Percentiles rank a stretch among this genome's conserved stretches.
phyloP scores from a whole-genome alignment of 1,140 invertebrate species.

The Papilio glaucus region DNA sequence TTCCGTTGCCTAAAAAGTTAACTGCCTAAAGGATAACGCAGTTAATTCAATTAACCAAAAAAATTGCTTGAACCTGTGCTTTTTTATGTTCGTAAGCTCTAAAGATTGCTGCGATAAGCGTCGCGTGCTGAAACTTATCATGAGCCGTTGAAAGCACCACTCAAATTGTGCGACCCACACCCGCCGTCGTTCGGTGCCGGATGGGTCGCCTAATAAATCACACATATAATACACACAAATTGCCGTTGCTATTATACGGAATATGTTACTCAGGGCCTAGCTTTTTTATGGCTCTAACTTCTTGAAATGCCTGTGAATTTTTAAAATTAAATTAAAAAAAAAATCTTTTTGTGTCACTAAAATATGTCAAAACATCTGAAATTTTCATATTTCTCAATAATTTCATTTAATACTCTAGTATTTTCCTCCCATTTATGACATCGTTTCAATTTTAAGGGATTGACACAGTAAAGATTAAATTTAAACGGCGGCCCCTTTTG shows the following conservation, averaged over 20 bases:
- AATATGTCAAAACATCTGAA: neutral
- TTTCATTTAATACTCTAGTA: neutral
- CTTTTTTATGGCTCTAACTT: neutral
- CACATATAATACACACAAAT: conserved; percentile 30
- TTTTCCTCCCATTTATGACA: neutral
- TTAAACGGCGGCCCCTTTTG: neutral
- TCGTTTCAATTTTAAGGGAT: neutral
- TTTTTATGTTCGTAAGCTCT: conserved; percentile 21
- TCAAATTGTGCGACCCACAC: conserved; percentile 10
- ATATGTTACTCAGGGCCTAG: neutral
- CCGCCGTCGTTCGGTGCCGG: neutral
- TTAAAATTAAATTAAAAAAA: no score
- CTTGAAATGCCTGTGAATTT: no score
- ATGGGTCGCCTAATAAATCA: conserved; percentile 21
- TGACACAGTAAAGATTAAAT: conserved; percentile 1
- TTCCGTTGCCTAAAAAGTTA: neutral
- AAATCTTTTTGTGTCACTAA: no score
- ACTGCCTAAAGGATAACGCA: neutral
- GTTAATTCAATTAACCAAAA: conserved; percentile 10
- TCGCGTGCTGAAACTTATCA: conserved; percentile 11
- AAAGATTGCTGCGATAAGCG: conserved; percentile 27
- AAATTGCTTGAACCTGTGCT: neutral
- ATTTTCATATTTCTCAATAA: neutral
- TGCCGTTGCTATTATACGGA: neutral
- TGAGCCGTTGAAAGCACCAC: conserved; percentile 26